Evolutionary conservation across 2,113 vertebrate species (phyloP).

Genomic region (Lynx canadensis): DNA sequence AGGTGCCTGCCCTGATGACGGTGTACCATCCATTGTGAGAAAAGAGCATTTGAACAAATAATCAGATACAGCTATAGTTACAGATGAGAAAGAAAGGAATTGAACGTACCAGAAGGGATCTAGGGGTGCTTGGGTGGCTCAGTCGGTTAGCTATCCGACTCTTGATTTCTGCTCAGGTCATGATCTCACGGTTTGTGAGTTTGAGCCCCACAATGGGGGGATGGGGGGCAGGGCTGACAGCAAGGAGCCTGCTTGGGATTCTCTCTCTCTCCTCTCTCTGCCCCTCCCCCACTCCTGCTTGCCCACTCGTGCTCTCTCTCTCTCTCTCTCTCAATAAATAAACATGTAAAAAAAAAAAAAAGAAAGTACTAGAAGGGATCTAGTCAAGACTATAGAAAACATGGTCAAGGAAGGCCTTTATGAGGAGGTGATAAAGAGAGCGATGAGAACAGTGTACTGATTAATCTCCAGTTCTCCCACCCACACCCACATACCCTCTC

Average conservation of each 20-base stretch:
- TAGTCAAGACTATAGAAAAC: background rate
- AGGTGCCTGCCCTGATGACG: background rate
- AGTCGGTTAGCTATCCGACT: too few relatives aligned
- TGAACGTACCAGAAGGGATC: background rate
- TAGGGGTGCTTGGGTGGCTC: too few relatives aligned
- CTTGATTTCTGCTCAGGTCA: too few relatives aligned
- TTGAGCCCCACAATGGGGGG: too few relatives aligned
- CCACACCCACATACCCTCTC: background rate
- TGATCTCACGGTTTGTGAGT: too few relatives aligned
- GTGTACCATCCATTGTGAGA: background rate
- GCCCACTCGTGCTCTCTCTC: too few relatives aligned
- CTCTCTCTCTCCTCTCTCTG: too few relatives aligned
- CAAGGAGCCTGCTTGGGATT: too few relatives aligned
- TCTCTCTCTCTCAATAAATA: too few relatives aligned
- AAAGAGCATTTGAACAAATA: background rate
- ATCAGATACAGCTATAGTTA: background rate
- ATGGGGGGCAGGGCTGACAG: too few relatives aligned
- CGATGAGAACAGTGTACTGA: background rate
- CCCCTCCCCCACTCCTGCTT: too few relatives aligned
- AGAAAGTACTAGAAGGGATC: background rate
- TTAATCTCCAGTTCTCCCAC: background rate
- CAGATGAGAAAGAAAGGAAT: background rate
- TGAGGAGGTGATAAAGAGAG: background rate
- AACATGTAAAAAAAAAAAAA: too few relatives aligned
- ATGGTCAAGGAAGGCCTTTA: background rate